Conservation (phyloP, 2,797 vertebrate genomes). For the Halcyon smyrnensis region DNA sequence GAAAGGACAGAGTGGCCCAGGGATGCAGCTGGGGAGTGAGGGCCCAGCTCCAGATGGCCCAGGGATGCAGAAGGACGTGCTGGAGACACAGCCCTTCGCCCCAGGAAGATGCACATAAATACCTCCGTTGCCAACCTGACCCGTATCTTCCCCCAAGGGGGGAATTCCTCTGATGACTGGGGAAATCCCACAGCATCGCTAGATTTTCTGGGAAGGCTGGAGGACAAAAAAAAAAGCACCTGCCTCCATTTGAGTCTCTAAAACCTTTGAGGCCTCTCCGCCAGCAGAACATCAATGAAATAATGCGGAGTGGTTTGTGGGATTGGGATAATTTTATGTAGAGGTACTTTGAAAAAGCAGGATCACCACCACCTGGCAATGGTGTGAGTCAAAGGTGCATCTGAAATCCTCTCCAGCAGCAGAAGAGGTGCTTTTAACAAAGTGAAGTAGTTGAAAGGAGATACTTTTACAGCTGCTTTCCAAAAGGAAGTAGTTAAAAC, state of each 20-base stretch:
- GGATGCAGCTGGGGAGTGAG: fast-evolving
- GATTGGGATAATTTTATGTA: conserved; percentile 21
- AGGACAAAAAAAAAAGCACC: conserved; percentile 36
- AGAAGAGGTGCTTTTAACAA: background rate
- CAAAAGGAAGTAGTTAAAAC: background rate
- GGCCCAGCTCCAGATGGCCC: background rate
- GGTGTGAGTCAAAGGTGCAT: background rate
- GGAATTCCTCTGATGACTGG: background rate
- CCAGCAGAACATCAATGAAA: background rate
- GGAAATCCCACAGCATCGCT: conserved; percentile 21
- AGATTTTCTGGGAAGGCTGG: conserved; percentile 19
- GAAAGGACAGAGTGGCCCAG: background rate
- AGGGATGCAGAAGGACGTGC: background rate
- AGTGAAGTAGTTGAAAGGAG: background rate
- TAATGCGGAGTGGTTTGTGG: conserved; percentile 31
- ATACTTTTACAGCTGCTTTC: background rate
- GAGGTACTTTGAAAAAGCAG: conserved; percentile 19
- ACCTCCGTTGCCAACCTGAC: background rate
- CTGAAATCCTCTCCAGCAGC: background rate
- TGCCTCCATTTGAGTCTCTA: background rate
- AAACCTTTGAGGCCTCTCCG: conserved; percentile 20
- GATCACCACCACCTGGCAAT: conserved; percentile 27
- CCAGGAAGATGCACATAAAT: background rate
- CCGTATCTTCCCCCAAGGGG: background rate
- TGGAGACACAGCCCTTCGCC: background rate